Evolutionary conservation across 2,888 invertebrate species (phyloP).

Genomic region (Ethmia dodecea): DNA sequence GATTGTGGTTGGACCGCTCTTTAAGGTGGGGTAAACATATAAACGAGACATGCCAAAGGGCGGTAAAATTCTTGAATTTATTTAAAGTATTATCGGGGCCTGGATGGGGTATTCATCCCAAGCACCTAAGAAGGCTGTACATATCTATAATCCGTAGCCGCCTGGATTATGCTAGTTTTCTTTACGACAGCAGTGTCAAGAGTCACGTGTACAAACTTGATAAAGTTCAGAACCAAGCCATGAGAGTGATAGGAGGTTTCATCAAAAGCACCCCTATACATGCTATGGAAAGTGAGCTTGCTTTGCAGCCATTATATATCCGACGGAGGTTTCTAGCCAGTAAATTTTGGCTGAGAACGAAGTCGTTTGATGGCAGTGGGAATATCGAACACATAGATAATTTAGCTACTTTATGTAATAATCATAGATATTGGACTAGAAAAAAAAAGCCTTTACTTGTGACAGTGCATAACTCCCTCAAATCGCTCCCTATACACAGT

Average conservation of each 20-base stretch:
- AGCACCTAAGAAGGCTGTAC: not conserved
- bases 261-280: slow-evolving; percentile 13
- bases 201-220: slow-evolving; percentile 10
- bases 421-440: not conserved
- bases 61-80: not conserved
- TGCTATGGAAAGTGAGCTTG: slow-evolving; percentile 16
- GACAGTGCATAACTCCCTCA: not conserved
- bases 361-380: not conserved
- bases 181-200: slow-evolving; percentile 11
- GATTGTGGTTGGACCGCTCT: not conserved
- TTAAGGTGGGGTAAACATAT: not conserved
- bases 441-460: not conserved
- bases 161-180: slow-evolving; percentile 10
- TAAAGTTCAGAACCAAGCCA: slow-evolving; percentile 11
- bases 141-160: slow-evolving; percentile 3
- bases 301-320: slow-evolving; percentile 1
- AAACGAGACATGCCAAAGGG: not conserved
- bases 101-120: too few relatives aligned
- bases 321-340: not conserved
- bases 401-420: not conserved
- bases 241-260: slow-evolving; percentile 15
- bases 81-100: not conserved
- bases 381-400: too few relatives aligned
- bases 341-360: not conserved
- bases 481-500: not conserved